Evolutionary conservation across 1,140 invertebrate genomes (phyloP), one percentile per base, ranked within the genome.

Genomic region (Onthophagus taurus): DNA sequence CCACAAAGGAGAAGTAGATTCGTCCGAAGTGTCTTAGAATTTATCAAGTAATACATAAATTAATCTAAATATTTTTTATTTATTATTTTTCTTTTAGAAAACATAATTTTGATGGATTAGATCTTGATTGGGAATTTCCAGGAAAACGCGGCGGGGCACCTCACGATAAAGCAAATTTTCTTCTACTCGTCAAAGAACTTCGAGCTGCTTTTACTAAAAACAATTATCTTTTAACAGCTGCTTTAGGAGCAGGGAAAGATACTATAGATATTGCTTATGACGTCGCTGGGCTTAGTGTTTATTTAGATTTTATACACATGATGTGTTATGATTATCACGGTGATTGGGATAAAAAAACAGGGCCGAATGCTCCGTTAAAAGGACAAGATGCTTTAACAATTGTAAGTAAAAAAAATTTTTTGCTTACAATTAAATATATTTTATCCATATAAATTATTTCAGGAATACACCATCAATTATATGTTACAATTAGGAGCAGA

Each of bases 301-400:
- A 83, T 56, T 61, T 92, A 11, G 86, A 93, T 64, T 83, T 80
- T 30, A 76, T 95, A 16, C 87, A 91, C 53, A 73, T 93, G 48
- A 91, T 92, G 88, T 80, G 81, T 44, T 93, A 92, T 57, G 89
- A 94, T 67, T 91, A 89, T 64, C 86, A 91, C 54, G 87, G 88
- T 3, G 72, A 78, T 3, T 92, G 87, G 86, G 83, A 91, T 53
- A 68, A 67, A 0, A 70, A 68, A 33, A 80, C 86, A 1, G 81
- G 83, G 1, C 76, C 83, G 14, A 89, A 89, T 57, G 77, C 85
- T 0, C 80, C 77, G 1, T 47, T 83, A 38, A 59, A 60, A 48
- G 68, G 72, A 16, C 48, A 57, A 14, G 68, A 76, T 17, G 51
- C 57, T 6, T 57, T 80, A 0, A 83, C 71, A 65, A 71, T 85